phyloP scores from a whole-genome alignment of 2,113 vertebrate species.

The Pungitius pungitius region DNA sequence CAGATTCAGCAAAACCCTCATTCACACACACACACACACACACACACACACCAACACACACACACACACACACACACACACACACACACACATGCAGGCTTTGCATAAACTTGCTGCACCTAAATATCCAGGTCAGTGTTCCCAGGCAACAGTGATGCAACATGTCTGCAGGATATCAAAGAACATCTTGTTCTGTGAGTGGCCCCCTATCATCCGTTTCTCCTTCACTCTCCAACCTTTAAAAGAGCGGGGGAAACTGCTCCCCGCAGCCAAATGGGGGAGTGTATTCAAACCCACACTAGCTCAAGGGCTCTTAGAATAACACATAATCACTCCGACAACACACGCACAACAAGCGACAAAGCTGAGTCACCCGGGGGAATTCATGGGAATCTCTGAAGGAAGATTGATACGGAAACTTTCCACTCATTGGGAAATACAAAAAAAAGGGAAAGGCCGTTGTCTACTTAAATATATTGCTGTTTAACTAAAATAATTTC shows the following conservation, averaged over 20 bases:
- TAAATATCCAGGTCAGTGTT: constrained; percentile 73
- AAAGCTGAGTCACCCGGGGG: constrained; percentile 35
- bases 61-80: neutral
- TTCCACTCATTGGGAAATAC: neutral
- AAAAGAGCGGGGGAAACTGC: constrained; percentile 9
- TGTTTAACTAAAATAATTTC: neutral
- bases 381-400: constrained; percentile 18
- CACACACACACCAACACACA: no score
- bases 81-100: constrained; percentile 19
- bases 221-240: constrained; percentile 9
- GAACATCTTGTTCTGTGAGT: constrained; percentile 66
- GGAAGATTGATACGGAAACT: constrained; percentile 7
- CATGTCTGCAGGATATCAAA: constrained; percentile 67
- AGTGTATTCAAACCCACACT: constrained; percentile 56
- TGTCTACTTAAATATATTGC: neutral
- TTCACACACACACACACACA: no score
- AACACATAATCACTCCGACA: constrained; percentile 26
- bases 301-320: constrained; percentile 24
- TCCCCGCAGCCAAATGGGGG: constrained; percentile 50
- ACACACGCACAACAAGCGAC: constrained; percentile 26
- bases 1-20: constrained; percentile 14
- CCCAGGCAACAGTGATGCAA: constrained; percentile 67
- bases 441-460: neutral
- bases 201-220: constrained; percentile 26
- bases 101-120: constrained; percentile 49